Base-by-base conservation (phyloP, 2,888 invertebrate species). In the Exocentrus adspersus region DNA sequence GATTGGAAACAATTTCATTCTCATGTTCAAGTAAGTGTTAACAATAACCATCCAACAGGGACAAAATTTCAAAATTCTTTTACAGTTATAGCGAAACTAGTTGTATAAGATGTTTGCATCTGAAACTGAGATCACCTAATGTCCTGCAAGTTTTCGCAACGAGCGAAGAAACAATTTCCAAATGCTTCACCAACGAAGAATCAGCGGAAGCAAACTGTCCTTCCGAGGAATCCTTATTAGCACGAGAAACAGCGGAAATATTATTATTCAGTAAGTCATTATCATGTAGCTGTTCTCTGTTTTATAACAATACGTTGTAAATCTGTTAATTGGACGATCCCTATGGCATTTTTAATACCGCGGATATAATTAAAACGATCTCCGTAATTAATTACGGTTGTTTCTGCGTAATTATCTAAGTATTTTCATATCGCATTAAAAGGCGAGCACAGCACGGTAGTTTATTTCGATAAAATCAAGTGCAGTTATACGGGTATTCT, bases 101-200 rank as follows among this genome's bases (percentile, higher is more conserved):
- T 67, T 89, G 89, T 77, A 86, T 87, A 71, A 83, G 88, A 65
- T 89, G 89, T 75, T 86, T 89, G 71, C 86, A 87, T 68, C 75
- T 89, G 62, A 83, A 85, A 68, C 81, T 88, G 59, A 85, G 87
- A 63, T 86, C 89, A 4, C 82, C 85, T 52, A 89, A 88, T 77
- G 84, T 89, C 51, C 83, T 89, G 41, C 87, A 88, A 77, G 86
- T 89, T 14, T 85, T 86, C 75, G 86, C 87, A 12, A 85, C 87
- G 67, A 86, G 86, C 67, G 80, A 87, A 68, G 87, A 87, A 77
- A 80, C 78, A 19, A 79, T 82, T 54, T 81, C 82, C 9, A 86
- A 86, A 78, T 89, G 89, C 77, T 89, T 87, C 78, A 87, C 85
- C 7, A 86, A 83, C 68, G 87, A 87, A 78, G 85, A 86, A 69